Conservation (phyloP, 2,888 invertebrate species). For the Petrolisthes manimaculis region DNA sequence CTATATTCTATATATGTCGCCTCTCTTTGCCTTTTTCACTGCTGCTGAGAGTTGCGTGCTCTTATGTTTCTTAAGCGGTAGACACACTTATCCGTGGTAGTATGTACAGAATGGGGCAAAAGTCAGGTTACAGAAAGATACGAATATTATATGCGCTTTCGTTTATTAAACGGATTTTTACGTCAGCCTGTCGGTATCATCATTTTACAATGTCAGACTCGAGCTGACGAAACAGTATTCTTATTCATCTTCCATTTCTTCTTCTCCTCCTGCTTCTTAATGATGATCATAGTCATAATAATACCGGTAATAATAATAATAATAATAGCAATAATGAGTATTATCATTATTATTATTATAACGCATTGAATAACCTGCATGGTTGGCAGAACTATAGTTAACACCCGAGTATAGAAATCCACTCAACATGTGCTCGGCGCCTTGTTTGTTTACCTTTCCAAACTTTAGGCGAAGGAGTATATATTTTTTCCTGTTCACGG, state of each 20-base stretch:
- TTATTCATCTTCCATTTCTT: not conserved
- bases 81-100: too few species aligned
- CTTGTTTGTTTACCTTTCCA: not conserved
- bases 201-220: not conserved
- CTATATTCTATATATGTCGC: too few species aligned
- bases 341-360: not conserved
- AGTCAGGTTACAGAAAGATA: too few species aligned
- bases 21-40: too few species aligned
- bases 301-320: not conserved
- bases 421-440: not conserved
- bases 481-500: slow-evolving; percentile 1
- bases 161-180: not conserved
- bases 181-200: not conserved
- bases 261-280: not conserved
- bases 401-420: not conserved
- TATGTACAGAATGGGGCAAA: too few species aligned
- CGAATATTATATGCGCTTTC: not conserved
- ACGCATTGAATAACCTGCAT: not conserved
- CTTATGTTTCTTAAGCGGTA: too few species aligned
- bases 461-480: not conserved
- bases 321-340: not conserved
- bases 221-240: not conserved
- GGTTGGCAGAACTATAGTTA: too few species aligned
- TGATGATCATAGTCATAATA: not conserved
- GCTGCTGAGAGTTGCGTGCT: too few species aligned